Base-by-base conservation (phyloP, 2,113 vertebrate genomes). In the Antennarius striatus region DNA sequence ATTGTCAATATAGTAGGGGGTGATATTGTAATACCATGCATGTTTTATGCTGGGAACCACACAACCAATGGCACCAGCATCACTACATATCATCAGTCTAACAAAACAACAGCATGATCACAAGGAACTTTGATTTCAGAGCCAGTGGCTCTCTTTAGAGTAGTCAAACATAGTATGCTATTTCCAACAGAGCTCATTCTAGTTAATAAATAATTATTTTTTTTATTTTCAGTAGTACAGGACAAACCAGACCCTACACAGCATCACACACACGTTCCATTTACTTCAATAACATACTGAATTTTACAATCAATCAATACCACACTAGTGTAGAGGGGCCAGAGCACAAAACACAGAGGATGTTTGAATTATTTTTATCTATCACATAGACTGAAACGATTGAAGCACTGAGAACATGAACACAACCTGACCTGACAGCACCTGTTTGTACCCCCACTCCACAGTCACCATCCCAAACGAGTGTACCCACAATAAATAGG, bases 281-380 rank as follows among this genome's bases (percentile, higher is more conserved):
- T 92, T 83, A 89, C 82, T 84, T 81, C 68, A 86, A 88, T 81
- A 87, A 91, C 80, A 58, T 88, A 89, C 76, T 85, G 84, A 85
- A 58, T 76, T 86, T 85, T 83, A 92, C 91, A 89, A 81, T 88
- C 90, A 85, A 89, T 83, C 91, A 89, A 85, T 82, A 92, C 73
- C 83, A 91, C 82, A 43, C 80, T 62, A 86, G 79, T 54, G 73
- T 71, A 77, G 77, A 49, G 79, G 66, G 73, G 70, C 72, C 82
- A 81, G 82, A 77, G 76, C 85, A 83, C 22, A 17, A 84, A 86
- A 61, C 83, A 91, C 73, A 87, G 57, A 84, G 73, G 81, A 84
- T 82, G 86, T 66, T 80, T 75, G 62, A 73, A 48, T 78, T 81
- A 67, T 64, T 71, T 69, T 73, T 53, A 79, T 84, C 36, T 15